These are phyloP conservation scores for Sebastes itinus DNA, from an alignment of 2,797 vertebrate species.

Conservation along the genomic window DNA sequence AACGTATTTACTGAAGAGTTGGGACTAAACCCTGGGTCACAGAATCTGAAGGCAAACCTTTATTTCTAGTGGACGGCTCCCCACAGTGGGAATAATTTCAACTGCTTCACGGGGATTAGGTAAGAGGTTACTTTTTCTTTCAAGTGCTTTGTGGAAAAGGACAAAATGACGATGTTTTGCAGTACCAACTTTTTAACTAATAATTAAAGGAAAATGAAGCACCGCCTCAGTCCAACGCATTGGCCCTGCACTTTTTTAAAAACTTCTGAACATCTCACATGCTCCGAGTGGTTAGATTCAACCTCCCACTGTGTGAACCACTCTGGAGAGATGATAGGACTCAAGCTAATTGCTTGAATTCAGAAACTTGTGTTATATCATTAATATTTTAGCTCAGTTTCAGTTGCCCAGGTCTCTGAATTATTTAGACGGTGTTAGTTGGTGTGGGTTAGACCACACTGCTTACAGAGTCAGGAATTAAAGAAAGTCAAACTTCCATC, in stretches of 20 bases:
- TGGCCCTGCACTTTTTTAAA: neutral
- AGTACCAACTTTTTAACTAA: neutral
- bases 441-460: constrained; percentile 40
- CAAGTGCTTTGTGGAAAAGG: neutral
- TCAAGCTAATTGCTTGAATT: constrained; percentile 70
- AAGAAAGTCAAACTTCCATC: constrained; percentile 11
- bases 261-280: constrained; percentile 13
- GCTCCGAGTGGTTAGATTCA: neutral
- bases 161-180: neutral
- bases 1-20: neutral
- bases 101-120: neutral
- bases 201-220: constrained; percentile 8
- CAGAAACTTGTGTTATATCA: constrained; percentile 70
- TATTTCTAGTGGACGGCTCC: neutral
- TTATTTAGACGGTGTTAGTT: constrained; percentile 68
- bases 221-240: neutral
- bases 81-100: neutral
- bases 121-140: neutral
- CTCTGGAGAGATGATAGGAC: constrained; percentile 42
- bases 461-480: constrained; percentile 3
- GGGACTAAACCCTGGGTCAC: neutral
- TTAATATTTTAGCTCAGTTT: constrained; percentile 76
- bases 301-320: constrained; percentile 1
- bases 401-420: constrained; percentile 64
- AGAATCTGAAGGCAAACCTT: neutral